Conservation (phyloP, 92 coral and sea anemone species). For the Palythoa grandiflora region DNA sequence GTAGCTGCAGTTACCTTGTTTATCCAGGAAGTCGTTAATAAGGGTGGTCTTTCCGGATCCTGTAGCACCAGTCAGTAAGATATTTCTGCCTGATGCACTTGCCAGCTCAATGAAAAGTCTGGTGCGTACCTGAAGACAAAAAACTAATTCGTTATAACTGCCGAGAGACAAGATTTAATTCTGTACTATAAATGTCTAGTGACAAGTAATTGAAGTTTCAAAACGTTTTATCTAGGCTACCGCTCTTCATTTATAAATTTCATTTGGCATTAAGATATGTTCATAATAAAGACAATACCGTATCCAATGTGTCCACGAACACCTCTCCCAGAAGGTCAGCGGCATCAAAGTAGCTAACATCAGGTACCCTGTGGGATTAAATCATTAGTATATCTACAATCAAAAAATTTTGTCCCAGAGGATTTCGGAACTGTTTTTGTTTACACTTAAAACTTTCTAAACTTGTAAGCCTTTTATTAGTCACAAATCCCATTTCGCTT, state of each 20-base stretch:
- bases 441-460: no score
- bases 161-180: background rate
- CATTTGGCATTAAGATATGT: background rate
- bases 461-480: no score
- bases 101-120: conserved; percentile 96
- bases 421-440: no score
- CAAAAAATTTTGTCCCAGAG: no score
- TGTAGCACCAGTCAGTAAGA: conserved; percentile 86
- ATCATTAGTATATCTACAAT: background rate
- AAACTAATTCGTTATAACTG: background rate
- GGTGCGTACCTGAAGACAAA: conserved; percentile 77
- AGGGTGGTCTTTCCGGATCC: conserved; percentile 97
- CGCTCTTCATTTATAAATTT: background rate
- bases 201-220: background rate
- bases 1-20: conserved; percentile 76
- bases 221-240: background rate
- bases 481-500: background rate
- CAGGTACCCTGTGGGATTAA: conserved; percentile 82
- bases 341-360: conserved; percentile 96
- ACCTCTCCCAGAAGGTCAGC: conserved; percentile 98
- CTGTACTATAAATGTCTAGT: background rate
- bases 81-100: conserved; percentile 93
- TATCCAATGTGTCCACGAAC: conserved; percentile 92
- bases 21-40: conserved; percentile 90
- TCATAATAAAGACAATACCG: conserved; percentile 63